Evolutionary conservation across 2,113 vertebrate genomes (phyloP).

Genomic region (Cyprinus carpio): DNA sequence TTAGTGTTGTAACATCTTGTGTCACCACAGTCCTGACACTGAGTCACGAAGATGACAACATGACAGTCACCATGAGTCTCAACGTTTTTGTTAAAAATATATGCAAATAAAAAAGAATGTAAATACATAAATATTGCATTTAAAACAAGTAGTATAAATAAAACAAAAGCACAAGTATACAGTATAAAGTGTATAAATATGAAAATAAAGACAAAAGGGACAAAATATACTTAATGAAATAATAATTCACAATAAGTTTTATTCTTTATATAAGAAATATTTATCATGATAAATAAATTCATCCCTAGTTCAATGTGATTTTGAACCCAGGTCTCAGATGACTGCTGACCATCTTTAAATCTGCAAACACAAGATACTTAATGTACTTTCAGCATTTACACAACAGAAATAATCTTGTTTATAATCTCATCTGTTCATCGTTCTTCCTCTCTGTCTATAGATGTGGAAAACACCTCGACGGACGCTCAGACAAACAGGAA

Average conservation of each 20-base stretch:
- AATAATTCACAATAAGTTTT: background rate
- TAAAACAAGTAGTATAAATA: background rate
- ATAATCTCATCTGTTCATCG: background rate
- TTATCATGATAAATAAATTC: too few relatives aligned
- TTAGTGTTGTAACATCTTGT: background rate
- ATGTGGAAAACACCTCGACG: background rate
- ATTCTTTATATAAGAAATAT: too few relatives aligned
- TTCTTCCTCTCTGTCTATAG: background rate
- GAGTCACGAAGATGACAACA: background rate
- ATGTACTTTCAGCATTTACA: too few relatives aligned
- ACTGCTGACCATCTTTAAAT: background rate
- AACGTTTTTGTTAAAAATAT: background rate
- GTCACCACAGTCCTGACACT: background rate
- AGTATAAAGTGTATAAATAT: too few relatives aligned
- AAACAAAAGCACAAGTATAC: too few relatives aligned
- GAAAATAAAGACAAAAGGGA: background rate
- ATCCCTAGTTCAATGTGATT: too few relatives aligned
- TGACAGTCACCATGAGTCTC: background rate
- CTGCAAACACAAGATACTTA: background rate
- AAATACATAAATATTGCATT: background rate
- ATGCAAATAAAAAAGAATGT: background rate
- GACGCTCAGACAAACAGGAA: background rate
- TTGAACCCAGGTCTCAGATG: too few relatives aligned
- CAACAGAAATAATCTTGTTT: background rate
- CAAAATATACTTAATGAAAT: background rate